phyloP scores from a whole-genome alignment of 2,888 invertebrate species.

The Hemistola chrysoprasaria region DNA sequence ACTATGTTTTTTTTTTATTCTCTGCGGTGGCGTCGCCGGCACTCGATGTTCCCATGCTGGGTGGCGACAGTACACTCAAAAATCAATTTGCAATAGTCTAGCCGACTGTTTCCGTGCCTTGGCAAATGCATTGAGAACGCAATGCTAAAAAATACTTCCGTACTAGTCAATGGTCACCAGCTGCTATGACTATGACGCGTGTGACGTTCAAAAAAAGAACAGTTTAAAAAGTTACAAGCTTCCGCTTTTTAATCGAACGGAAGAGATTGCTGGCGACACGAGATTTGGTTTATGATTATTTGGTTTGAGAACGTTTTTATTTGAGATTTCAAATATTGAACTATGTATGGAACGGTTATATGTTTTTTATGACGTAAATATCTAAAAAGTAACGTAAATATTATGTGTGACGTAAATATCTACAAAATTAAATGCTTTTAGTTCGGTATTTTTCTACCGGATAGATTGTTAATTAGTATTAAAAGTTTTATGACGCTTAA shows the following conservation, averaged over 20 bases:
- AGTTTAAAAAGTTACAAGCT: slow-evolving; percentile 28
- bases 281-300: slow-evolving; percentile 23
- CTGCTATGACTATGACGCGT: slow-evolving; percentile 25
- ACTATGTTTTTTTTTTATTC: slow-evolving; percentile 49
- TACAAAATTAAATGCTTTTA: no score
- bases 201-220: slow-evolving; percentile 24
- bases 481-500: no score
- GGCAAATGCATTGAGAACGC: slow-evolving; percentile 10
- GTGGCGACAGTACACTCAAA: slow-evolving; percentile 78
- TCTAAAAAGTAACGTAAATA: no score
- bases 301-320: no score
- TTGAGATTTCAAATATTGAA: slow-evolving; percentile 7
- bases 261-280: slow-evolving; percentile 25
- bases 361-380: no score
- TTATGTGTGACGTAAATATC: no score
- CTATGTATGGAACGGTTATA: no score
- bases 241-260: slow-evolving; percentile 30
- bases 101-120: slow-evolving; percentile 62
- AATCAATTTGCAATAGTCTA: slow-evolving; percentile 77
- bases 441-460: no score
- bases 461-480: no score
- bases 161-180: slow-evolving; percentile 29
- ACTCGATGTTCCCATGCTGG: slow-evolving; percentile 53
- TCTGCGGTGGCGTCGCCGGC: slow-evolving; percentile 54
- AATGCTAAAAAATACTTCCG: slow-evolving; percentile 6